These are phyloP conservation scores for Gymnopithys bicolor DNA, from an alignment of 2,797 vertebrate species.

Conservation along the genomic window DNA sequence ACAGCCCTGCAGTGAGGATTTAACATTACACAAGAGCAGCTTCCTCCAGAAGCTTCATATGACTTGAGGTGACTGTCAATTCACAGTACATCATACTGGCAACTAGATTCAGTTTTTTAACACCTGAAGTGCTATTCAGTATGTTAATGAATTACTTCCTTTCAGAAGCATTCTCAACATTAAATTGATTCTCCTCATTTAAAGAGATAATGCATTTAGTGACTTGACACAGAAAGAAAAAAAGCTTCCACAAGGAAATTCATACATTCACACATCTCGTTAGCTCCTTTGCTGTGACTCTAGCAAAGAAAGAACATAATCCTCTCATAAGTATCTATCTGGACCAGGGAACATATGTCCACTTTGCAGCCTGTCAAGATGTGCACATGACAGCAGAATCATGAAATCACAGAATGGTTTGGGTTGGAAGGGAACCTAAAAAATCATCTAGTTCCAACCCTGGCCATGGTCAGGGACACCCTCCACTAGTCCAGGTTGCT, in stretches of 20 bases:
- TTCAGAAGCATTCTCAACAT: background rate
- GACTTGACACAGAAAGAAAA: background rate
- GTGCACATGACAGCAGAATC: background rate
- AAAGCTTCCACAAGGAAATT: background rate
- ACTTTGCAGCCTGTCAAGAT: background rate
- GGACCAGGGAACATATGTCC: background rate
- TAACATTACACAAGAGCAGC: background rate
- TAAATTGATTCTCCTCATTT: background rate
- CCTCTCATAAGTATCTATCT: background rate
- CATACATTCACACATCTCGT: background rate
- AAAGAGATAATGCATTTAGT: background rate
- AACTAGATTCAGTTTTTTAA: background rate
- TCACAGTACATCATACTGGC: background rate
- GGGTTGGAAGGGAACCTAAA: background rate
- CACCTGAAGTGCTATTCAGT: background rate
- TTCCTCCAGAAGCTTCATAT: background rate
- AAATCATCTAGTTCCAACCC: background rate
- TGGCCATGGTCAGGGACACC: too few relatives aligned
- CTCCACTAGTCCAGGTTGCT: background rate
- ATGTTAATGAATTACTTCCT: background rate
- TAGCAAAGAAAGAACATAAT: background rate
- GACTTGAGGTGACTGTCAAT: constrained; percentile 6
- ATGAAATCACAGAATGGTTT: background rate
- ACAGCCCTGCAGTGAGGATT: background rate
- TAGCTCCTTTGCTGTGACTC: background rate